These are phyloP conservation scores for Tragulus kanchil DNA, from an alignment of 2,113 vertebrate species.

Conservation along the genomic window DNA sequence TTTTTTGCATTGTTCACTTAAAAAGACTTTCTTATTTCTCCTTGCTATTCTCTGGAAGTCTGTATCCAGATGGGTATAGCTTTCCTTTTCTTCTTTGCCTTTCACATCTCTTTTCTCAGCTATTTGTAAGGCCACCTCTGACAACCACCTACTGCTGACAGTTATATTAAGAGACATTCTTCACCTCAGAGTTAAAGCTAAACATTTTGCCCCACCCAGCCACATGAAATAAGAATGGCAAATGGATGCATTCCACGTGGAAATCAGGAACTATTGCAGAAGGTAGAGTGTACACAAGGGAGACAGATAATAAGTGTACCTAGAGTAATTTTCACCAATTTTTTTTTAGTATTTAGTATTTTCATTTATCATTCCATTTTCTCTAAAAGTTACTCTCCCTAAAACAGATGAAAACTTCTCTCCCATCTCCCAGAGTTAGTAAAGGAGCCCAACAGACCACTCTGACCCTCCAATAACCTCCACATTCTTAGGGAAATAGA, in stretches of 20 bases:
- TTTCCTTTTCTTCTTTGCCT: no score
- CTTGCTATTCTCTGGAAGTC: no score
- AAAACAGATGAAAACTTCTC: slow-evolving; percentile 36
- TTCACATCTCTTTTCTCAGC: no score
- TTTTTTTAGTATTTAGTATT: not conserved
- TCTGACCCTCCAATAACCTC: not conserved
- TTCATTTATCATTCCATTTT: not conserved
- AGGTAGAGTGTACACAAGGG: not conserved
- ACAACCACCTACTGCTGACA: not conserved
- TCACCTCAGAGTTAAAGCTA: not conserved
- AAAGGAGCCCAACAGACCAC: not conserved
- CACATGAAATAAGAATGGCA: not conserved
- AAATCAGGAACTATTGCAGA: not conserved
- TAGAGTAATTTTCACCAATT: not conserved
- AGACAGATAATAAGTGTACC: not conserved
- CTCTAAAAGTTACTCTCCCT: not conserved
- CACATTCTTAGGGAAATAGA: not conserved
- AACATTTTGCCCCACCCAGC: no score
- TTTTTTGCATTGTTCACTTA: no score
- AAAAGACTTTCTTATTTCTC: no score
- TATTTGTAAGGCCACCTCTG: no score
- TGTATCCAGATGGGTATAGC: no score
- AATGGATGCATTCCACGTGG: not conserved
- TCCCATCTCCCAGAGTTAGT: not conserved
- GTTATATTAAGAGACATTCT: not conserved